Evolutionary conservation across 2,113 vertebrate species (phyloP), one percentile per base, ranked within the genome.

Genomic region (Xyrauchen texanus): DNA sequence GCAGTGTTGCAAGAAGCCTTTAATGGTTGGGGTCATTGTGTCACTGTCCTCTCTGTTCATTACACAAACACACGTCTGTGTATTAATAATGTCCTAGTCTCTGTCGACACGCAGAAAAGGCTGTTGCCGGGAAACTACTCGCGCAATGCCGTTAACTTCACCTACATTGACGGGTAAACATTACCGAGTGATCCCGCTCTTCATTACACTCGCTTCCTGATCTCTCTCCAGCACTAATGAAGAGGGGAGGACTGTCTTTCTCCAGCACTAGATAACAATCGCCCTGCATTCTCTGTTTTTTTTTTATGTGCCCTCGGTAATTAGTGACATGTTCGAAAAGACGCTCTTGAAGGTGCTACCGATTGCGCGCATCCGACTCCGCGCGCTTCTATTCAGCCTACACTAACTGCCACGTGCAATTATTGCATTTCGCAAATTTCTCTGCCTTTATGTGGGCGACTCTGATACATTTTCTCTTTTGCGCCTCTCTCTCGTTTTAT

Each of bases 341-440:
- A 60, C 62, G 49, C 52, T 65, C 21, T 77, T 42, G 57, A 51
- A 63, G 55, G 75, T 69, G 81, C 76, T 47, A 63, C 62, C 57
- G 62, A 63, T 62, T 70, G 76, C 58, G 69, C 62, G 46, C 45
- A 42, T 44, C 21, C 63, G 65, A 55, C 53, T 49, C 62, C 65
- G 61, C 65, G 74, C 62, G 61, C 11, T 44, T 8, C 49, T 44
- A 76, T 66, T 72, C 61, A 65, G 46, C 45, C 49, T 70, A 65
- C 69, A 67, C 68, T 62, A 45, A 62, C 69, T 60, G 76, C 52
- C n/a, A 12, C 81, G 85, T 87, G 92, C 91, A 93, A 92, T 93
- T 92, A 93, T 90, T 85, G 77, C 88, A 92, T 93, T 87, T 88
- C 87, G 90, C 86, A 88, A 89, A 91, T 90, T 85, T 89, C 84